Percentiles rank a stretch among this genome's conserved stretches.
These are phyloP conservation scores for Pontoporia blainvillei DNA, from an alignment of 2,113 vertebrate species.

Conservation along the genomic window DNA sequence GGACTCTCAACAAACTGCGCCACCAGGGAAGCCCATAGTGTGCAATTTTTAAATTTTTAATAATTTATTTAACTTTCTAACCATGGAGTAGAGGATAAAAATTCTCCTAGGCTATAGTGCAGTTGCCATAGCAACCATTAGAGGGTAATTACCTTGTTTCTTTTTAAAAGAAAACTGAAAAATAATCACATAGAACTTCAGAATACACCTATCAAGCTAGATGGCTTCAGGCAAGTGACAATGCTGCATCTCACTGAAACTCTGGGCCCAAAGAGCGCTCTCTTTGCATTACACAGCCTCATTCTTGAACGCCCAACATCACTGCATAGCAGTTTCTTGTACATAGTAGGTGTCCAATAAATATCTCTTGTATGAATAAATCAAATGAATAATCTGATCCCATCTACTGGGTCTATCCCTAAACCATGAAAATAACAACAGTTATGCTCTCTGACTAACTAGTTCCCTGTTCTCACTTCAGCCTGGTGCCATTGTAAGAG, in stretches of 20 bases:
- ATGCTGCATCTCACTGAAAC: slow-evolving; percentile 14
- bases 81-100: background rate
- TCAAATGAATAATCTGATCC: background rate
- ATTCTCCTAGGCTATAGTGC: background rate
- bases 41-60: background rate
- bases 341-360: background rate
- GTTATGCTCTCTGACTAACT: background rate
- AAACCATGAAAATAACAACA: background rate
- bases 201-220: background rate
- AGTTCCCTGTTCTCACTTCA: background rate
- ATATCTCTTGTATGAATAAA: background rate
- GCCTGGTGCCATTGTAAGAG: background rate
- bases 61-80: slow-evolving; percentile 48
- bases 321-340: background rate
- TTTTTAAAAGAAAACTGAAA: slow-evolving; percentile 49
- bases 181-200: slow-evolving; percentile 22
- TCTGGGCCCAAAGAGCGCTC: background rate
- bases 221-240: slow-evolving; percentile 18
- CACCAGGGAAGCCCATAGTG: too few relatives aligned
- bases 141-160: slow-evolving; percentile 35
- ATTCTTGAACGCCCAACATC: background rate
- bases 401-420: background rate
- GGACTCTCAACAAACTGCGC: too few relatives aligned
- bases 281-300: background rate
- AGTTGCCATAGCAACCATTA: slow-evolving; percentile 50